Conservation (phyloP, 2,888 invertebrate species). For the Tetheella fluctuosa region DNA sequence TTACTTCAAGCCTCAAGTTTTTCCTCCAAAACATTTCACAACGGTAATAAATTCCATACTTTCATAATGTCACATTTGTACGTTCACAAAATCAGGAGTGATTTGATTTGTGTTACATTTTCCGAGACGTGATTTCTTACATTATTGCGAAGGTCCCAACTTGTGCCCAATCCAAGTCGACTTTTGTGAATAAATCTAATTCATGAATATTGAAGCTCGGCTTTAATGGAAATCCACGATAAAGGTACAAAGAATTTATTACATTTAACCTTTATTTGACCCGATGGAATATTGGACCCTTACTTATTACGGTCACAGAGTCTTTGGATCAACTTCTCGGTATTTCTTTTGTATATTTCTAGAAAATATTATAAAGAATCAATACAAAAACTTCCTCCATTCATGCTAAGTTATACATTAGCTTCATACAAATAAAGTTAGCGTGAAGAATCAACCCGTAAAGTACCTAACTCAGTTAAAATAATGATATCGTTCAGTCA, state of each 20-base stretch:
- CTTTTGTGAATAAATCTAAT: slow-evolving; percentile 8
- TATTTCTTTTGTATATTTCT: background rate
- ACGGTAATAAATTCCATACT: background rate
- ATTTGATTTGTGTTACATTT: slow-evolving; percentile 7
- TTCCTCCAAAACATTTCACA: background rate
- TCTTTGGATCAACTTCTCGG: background rate
- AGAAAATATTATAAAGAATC: background rate
- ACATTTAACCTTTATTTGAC: slow-evolving; percentile 6
- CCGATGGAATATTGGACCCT: background rate
- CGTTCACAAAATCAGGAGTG: background rate
- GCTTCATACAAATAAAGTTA: background rate
- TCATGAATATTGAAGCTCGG: slow-evolving; percentile 7
- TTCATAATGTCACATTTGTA: background rate
- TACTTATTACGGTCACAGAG: background rate
- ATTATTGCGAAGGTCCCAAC: slow-evolving; percentile 7
- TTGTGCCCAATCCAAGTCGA: slow-evolving; percentile 3
- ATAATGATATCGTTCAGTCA: background rate
- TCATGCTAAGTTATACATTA: background rate
- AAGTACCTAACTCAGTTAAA: background rate
- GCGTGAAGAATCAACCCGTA: background rate
- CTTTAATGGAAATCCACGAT: slow-evolving; percentile 8
- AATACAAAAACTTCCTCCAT: background rate
- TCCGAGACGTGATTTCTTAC: background rate
- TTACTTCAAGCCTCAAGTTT: too few species aligned
- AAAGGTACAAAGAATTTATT: background rate